Base-by-base conservation (phyloP, 2,797 vertebrate species). In the Gila robusta region DNA sequence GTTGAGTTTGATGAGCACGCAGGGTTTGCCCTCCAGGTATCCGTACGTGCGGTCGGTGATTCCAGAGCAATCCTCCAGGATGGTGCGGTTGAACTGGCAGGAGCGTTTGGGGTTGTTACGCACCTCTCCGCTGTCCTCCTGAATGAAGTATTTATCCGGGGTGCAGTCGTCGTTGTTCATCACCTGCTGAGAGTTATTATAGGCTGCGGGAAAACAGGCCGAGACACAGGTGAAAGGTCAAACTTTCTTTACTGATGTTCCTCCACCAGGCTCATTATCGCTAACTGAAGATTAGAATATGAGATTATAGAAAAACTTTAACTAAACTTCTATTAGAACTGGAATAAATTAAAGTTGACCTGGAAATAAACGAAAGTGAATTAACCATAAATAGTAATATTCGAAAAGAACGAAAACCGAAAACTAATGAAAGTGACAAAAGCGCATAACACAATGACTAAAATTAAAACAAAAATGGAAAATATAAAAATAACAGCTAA, bases 101-200 rank as follows among this genome's bases (percentile, higher is more conserved):
- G 97, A 96, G 12, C 96, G 95, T 70, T 98, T 98, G 0, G 97
- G 97, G 66, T 96, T 96, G 91, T 98, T 98, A 83, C 93, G 92
- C 72, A 96, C 93, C 71, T 95, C 92, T 17, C 94, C 96, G 0
- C 96, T 97, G 90, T 98, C 97, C 4, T 96, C 96, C 37, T 98
- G 97, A 5, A 95, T 92, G 49, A 96, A 95, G 90, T 94, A 97
- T 0, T 89, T 89, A 6, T 97, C 96, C 0, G 95, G 94, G 16
- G 71, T 35, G 77, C 97, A 98, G 41, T 90, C 84, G 1, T 95
- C 95, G 2, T 97, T 97, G 90, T 93, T 96, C 87, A 95, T 92
- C 28, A 88, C 94, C 93, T 98, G 97, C 72, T 95, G 89, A 39
- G 91, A 94, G 89, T 96, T 91, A 0, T 97, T 96, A 93, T 98